phyloP scores from a whole-genome alignment of 2,888 invertebrate species.

The Torymus auratus region DNA sequence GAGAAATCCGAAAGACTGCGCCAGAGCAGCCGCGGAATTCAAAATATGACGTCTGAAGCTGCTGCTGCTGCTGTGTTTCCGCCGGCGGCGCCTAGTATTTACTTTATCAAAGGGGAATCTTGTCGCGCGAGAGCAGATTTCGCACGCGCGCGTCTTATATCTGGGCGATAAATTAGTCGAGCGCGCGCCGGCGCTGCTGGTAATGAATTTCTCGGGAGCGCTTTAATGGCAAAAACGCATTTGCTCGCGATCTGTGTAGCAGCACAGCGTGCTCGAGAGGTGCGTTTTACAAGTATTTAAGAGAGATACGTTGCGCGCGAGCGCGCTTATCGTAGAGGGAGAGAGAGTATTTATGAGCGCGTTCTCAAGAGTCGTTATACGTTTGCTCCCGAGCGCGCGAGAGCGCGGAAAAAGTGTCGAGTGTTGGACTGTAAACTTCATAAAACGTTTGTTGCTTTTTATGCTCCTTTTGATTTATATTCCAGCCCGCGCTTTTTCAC shows the following conservation, averaged over 20 bases:
- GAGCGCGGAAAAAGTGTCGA: conserved; percentile 18
- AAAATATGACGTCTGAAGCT: conserved; percentile 5
- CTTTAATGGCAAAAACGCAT: conserved; percentile 50
- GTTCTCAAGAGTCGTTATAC: conserved; percentile 25
- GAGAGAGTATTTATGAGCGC: background rate
- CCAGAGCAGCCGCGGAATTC: background rate
- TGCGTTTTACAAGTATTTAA: conserved; percentile 24
- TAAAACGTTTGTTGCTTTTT: background rate
- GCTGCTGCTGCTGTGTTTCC: too few relatives aligned
- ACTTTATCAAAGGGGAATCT: conserved; percentile 26
- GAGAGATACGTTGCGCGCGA: conserved; percentile 3
- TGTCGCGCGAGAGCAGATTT: conserved; percentile 22
- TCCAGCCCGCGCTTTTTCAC: background rate
- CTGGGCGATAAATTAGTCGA: conserved; percentile 28
- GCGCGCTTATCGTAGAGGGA: conserved; percentile 13
- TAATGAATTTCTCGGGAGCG: conserved; percentile 33
- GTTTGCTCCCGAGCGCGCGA: background rate
- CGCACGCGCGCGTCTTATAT: background rate
- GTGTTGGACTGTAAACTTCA: background rate
- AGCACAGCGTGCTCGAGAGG: background rate
- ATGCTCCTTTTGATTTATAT: background rate
- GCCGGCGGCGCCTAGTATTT: too few relatives aligned
- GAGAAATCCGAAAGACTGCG: too few relatives aligned
- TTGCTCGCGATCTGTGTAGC: background rate
- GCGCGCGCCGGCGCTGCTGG: conserved; percentile 12